Evolutionary conservation across 2,113 vertebrate genomes (phyloP).

Genomic region (Aspidoscelis tigris): DNA sequence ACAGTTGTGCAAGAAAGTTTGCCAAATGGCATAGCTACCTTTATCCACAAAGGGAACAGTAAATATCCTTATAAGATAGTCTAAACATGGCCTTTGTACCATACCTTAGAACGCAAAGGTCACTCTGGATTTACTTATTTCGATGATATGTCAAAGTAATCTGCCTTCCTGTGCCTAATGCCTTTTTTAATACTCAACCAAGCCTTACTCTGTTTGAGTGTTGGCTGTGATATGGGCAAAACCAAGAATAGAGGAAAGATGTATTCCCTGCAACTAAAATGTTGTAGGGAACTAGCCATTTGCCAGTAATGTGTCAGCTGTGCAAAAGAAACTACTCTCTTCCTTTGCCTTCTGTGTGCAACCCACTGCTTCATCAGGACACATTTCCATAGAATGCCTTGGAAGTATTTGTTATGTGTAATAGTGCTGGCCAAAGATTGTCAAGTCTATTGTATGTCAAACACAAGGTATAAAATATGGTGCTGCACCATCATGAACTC

Average conservation of each 20-base stretch:
- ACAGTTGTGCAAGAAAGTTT: not conserved
- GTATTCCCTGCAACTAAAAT: not conserved
- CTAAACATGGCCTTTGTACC: not conserved
- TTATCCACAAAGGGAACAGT: not conserved
- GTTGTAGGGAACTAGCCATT: not conserved
- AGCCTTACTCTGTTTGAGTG: conserved; percentile 32
- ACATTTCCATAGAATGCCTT: not conserved
- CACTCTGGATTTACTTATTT: conserved; percentile 30
- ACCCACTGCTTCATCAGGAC: not conserved
- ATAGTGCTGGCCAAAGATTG: not conserved
- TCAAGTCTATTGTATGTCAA: not conserved
- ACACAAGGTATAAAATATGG: not conserved
- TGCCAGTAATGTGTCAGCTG: conserved; percentile 1
- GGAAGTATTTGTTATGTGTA: not conserved
- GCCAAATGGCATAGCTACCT: not conserved
- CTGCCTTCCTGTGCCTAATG: conserved; percentile 1
- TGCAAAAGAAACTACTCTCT: not conserved
- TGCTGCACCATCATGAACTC: not conserved
- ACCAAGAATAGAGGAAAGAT: not conserved
- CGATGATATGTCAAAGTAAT: not conserved
- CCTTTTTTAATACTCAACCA: not conserved
- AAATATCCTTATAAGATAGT: conserved; percentile 27
- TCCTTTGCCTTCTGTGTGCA: not conserved
- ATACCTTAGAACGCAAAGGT: conserved; percentile 9
- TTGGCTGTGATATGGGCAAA: conserved; percentile 7